Percentiles rank a stretch among this genome's conserved stretches.
Evolutionary conservation across 1,140 invertebrate species (phyloP).

Genomic region (Lepidurus apus): DNA sequence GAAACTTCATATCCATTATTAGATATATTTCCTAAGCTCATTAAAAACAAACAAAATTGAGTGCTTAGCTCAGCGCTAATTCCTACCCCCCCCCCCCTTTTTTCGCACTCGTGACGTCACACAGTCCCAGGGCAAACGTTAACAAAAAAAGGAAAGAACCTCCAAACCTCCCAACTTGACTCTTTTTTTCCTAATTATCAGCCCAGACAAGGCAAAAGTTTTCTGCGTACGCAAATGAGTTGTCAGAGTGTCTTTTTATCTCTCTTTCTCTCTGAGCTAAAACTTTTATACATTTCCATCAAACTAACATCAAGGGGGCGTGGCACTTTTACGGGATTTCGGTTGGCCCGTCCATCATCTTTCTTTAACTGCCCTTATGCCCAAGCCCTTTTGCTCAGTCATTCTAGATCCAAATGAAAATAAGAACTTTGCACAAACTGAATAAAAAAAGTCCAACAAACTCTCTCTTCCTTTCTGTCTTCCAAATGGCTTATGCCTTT

Average conservation of each 20-base stretch:
- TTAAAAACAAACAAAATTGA: background rate
- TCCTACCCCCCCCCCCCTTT: background rate
- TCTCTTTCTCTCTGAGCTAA: background rate
- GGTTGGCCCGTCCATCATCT: background rate
- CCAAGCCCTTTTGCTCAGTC: background rate
- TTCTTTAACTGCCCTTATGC: background rate
- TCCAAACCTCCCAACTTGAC: background rate
- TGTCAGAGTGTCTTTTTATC: background rate
- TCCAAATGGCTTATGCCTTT: too few species aligned
- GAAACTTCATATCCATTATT: background rate
- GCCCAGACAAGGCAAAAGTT: background rate
- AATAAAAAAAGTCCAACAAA: background rate
- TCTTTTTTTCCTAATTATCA: background rate
- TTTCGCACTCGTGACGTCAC: background rate
- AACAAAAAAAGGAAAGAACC: background rate
- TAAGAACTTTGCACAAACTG: background rate
- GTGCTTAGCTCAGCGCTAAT: background rate
- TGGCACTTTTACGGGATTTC: background rate
- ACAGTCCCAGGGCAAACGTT: background rate
- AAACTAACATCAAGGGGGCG: slow-evolving; percentile 18
- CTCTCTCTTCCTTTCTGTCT: too few species aligned
- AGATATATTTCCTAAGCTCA: background rate
- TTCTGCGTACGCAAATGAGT: slow-evolving; percentile 19
- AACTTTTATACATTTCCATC: slow-evolving; percentile 22
- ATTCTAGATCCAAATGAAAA: slow-evolving; percentile 1